Conservation (phyloP, 1,140 invertebrate species). For the Drosophila melanogaster region DNA sequence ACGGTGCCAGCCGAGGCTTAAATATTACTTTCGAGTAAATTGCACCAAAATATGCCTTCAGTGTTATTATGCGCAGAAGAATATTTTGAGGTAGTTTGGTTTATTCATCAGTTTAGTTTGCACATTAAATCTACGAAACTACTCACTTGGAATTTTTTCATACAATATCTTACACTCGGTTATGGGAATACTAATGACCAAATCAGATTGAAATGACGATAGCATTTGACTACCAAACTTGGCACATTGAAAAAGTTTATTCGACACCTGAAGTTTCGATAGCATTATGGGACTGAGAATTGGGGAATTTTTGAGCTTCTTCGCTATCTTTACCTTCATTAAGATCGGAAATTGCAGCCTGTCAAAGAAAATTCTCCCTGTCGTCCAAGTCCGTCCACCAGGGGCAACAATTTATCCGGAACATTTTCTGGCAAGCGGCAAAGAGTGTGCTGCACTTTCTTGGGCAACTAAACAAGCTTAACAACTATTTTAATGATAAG, state of each 20-base stretch:
- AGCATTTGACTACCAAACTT: not conserved
- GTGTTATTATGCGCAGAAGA: not conserved
- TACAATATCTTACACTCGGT: not conserved
- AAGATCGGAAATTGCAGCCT: conserved; percentile 19
- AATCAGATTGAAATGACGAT: too few species aligned
- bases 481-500: conserved; percentile 69
- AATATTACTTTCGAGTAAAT: not conserved
- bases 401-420: conserved; percentile 45
- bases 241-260: not conserved
- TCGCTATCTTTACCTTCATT: conserved; percentile 28
- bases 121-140: too few species aligned
- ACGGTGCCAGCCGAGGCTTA: not conserved
- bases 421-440: conserved; percentile 24
- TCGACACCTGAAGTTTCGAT: not conserved
- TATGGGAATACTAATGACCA: not conserved
- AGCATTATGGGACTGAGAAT: not conserved
- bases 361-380: conserved; percentile 3
- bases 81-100: not conserved
- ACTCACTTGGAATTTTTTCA: too few species aligned
- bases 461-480: conserved; percentile 44
- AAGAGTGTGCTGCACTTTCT: conserved; percentile 35
- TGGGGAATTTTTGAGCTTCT: not conserved
- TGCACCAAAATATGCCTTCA: not conserved
- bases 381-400: conserved; percentile 1
- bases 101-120: not conserved